Percentiles rank a stretch among this genome's conserved stretches.
These are phyloP conservation scores for Tenthredo livida DNA, from an alignment of 2,888 invertebrate species.

Conservation along the genomic window DNA sequence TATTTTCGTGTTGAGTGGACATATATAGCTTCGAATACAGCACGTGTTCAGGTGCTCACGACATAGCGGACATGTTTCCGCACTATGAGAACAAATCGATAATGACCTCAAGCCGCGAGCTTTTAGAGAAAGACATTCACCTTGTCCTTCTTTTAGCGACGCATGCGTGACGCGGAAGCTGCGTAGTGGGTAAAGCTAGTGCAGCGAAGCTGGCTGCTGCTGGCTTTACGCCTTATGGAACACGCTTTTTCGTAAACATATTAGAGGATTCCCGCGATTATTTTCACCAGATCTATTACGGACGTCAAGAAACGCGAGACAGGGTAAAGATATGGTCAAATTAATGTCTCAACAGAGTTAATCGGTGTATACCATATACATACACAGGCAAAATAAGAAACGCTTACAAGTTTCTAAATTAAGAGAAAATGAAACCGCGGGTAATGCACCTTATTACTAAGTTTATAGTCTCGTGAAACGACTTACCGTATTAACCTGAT, in stretches of 20 bases:
- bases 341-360: constrained; percentile 8
- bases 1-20: background rate
- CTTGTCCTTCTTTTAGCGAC: constrained; percentile 19
- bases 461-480: background rate
- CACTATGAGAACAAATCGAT: constrained; percentile 41
- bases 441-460: background rate
- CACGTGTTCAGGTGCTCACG: constrained; percentile 8
- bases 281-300: background rate
- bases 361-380: background rate
- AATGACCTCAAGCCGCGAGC: constrained; percentile 15
- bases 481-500: constrained; percentile 7
- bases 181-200: background rate
- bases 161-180: constrained; percentile 14
- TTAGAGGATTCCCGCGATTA: background rate
- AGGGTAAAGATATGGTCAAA: background rate
- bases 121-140: constrained; percentile 25
- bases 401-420: background rate
- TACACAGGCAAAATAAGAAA: background rate
- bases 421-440: background rate
- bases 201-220: background rate
- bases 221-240: background rate
- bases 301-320: background rate
- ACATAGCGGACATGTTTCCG: constrained; percentile 27
- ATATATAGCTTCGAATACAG: constrained; percentile 5
- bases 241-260: background rate